A percentile compares a stretch with the other conserved stretches of the same genome.
phyloP scores from a whole-genome alignment of 1,140 invertebrate genomes.

The Leucophenga varia region DNA sequence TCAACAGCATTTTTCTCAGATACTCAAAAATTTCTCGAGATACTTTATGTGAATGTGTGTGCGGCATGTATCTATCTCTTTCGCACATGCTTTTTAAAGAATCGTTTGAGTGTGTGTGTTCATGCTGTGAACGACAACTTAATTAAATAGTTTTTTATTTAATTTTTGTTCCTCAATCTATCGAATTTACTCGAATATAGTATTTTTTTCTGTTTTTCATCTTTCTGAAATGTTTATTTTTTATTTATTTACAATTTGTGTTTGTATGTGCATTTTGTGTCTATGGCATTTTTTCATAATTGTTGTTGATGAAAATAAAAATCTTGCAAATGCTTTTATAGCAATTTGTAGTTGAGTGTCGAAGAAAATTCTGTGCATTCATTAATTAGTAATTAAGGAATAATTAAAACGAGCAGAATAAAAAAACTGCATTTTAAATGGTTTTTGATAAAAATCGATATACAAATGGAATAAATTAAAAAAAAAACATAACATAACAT shows the following conservation, averaged over 20 bases:
- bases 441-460: no score
- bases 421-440: no score
- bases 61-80: not conserved
- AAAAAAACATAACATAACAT: no score
- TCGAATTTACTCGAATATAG: no score
- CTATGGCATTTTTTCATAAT: slow-evolving; percentile 4
- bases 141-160: slow-evolving; percentile 37
- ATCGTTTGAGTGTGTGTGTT: slow-evolving; percentile 39
- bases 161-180: no score
- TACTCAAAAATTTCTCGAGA: no score
- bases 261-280: not conserved
- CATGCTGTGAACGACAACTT: slow-evolving; percentile 53
- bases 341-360: slow-evolving; percentile 50
- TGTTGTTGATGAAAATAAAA: slow-evolving; percentile 12
- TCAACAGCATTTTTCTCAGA: no score
- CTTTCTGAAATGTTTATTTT: slow-evolving; percentile 26
- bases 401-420: not conserved
- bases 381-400: slow-evolving; percentile 46
- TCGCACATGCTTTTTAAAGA: slow-evolving; percentile 3
- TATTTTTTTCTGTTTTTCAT: slow-evolving; percentile 14
- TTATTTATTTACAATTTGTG: slow-evolving; percentile 30
- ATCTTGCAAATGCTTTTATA: slow-evolving; percentile 35
- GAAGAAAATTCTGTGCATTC: slow-evolving; percentile 52
- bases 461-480: no score
- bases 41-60: no score